A percentile compares a stretch with the other conserved stretches of the same genome.
Conservation (phyloP, 2,888 invertebrate species). For the Diplolepis rosae region DNA sequence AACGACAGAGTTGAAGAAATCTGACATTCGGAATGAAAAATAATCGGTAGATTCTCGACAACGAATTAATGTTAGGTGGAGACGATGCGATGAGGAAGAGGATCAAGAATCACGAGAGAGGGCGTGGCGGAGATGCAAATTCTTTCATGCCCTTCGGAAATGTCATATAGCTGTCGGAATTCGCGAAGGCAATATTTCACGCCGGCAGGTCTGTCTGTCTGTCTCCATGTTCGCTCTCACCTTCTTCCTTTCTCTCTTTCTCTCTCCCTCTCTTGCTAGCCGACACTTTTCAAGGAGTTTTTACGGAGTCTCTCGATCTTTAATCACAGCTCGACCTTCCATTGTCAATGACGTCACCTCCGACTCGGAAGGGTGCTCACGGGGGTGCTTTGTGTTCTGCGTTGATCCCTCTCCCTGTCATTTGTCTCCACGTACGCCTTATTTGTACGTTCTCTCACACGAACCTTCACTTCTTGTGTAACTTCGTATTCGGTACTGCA, state of each 20-base stretch:
- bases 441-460: slow-evolving; percentile 61
- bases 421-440: slow-evolving; percentile 67
- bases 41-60: slow-evolving; percentile 38
- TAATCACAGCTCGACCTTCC: slow-evolving; percentile 73
- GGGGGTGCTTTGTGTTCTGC: slow-evolving; percentile 62
- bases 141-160: slow-evolving; percentile 68
- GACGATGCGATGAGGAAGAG: slow-evolving; percentile 9
- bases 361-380: slow-evolving; percentile 63
- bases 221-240: slow-evolving; percentile 39
- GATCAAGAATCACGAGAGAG: slow-evolving; percentile 36
- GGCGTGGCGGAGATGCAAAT: slow-evolving; percentile 47
- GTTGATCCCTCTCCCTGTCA: slow-evolving; percentile 68
- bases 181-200: slow-evolving; percentile 71
- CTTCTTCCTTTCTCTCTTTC: slow-evolving; percentile 35
- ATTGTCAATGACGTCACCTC: slow-evolving; percentile 73
- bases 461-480: slow-evolving; percentile 25
- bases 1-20: slow-evolving; percentile 32
- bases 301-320: slow-evolving; percentile 72
- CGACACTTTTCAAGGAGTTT: slow-evolving; percentile 68
- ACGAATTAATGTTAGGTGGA: slow-evolving; percentile 39
- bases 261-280: slow-evolving; percentile 33
- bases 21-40: slow-evolving; percentile 29
- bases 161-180: slow-evolving; percentile 69
- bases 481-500: slow-evolving; percentile 5
- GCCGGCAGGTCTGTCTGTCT: slow-evolving; percentile 56